Conservation (phyloP, 2,113 vertebrate species). For the Machaerirhynchus nigripectus region DNA sequence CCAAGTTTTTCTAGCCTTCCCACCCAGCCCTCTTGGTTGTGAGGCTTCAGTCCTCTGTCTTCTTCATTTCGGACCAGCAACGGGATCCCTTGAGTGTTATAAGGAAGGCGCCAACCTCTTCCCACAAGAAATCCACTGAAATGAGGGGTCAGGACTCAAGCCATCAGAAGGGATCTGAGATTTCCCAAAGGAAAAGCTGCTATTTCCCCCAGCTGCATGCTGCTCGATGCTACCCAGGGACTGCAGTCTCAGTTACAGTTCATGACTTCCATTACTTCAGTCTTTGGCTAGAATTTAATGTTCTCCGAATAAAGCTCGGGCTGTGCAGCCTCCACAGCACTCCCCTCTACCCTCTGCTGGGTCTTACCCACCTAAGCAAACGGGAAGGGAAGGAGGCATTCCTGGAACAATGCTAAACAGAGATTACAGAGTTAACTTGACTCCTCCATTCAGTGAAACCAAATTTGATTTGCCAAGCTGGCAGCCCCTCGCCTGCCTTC, state of each 20-base stretch:
- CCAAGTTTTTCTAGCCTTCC: not conserved
- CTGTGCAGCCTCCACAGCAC: not conserved
- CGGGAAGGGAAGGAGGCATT: not conserved
- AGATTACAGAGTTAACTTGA: not conserved
- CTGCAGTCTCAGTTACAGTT: not conserved
- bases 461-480: constrained; percentile 43
- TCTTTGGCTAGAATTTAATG: not conserved
- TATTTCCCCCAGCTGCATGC: not conserved
- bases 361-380: not conserved
- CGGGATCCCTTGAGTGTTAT: not conserved
- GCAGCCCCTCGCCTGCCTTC: constrained; percentile 3
- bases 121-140: not conserved
- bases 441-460: not conserved
- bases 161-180: not conserved
- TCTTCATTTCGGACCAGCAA: not conserved
- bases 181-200: not conserved
- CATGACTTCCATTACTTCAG: not conserved
- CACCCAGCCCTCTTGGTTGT: not conserved
- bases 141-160: not conserved
- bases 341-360: not conserved
- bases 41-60: not conserved
- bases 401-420: not conserved
- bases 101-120: not conserved
- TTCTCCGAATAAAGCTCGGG: not conserved
- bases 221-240: not conserved